Conservation (phyloP, 2,797 vertebrate species). For the Melopsittacus undulatus region DNA sequence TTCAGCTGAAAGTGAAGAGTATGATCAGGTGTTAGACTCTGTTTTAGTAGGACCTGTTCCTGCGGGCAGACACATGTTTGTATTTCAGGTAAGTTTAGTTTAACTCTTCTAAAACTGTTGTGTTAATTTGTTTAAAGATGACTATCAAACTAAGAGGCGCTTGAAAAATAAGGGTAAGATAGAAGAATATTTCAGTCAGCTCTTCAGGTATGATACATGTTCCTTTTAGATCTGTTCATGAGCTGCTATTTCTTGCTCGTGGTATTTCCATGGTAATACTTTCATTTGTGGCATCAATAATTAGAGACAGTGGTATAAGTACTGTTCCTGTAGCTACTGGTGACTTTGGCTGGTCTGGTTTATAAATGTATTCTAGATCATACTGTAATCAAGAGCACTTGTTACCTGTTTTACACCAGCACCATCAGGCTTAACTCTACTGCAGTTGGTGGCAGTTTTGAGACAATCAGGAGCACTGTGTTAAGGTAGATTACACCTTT, state of each 20-base stretch:
- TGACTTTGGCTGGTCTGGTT: background rate
- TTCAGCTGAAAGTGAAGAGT: conserved; percentile 83
- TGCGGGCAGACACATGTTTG: conserved; percentile 83
- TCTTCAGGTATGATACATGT: background rate
- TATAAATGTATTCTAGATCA: background rate
- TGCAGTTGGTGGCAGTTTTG: background rate
- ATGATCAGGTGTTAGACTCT: conserved; percentile 82
- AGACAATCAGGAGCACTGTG: background rate
- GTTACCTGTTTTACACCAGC: background rate
- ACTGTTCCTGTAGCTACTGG: background rate
- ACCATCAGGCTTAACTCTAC: background rate
- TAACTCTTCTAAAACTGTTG: background rate
- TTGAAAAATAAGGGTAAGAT: background rate
- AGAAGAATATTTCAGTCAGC: background rate
- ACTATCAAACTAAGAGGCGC: background rate
- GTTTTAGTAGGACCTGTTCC: conserved; percentile 83
- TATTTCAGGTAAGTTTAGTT: conserved; percentile 81
- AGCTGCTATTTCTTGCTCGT: background rate
- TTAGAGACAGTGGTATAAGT: background rate
- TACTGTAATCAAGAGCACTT: background rate
- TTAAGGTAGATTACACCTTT: background rate
- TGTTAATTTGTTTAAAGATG: background rate
- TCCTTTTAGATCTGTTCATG: background rate
- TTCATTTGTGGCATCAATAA: background rate
- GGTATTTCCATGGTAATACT: background rate